phyloP scores from a whole-genome alignment of 92 coral and sea anemone species.

The Heteractis magnifica region DNA sequence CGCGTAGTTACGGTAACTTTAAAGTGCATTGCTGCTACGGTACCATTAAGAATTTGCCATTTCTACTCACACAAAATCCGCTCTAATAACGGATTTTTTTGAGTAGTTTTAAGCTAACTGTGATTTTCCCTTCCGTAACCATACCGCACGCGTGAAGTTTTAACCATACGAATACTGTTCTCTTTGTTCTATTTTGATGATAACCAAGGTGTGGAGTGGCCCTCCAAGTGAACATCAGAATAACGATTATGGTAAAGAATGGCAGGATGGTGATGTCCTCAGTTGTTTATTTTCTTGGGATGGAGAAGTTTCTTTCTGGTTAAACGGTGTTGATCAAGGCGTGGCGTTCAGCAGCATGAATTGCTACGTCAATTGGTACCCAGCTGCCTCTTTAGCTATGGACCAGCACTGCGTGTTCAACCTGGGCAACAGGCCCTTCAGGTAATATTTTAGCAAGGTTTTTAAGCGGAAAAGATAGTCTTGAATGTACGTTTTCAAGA shows the following conservation, averaged over 20 bases:
- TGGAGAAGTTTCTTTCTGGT: conserved; percentile 94
- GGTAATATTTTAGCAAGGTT: conserved; percentile 40
- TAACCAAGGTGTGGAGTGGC: conserved; percentile 74
- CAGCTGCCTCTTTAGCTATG: conserved; percentile 95
- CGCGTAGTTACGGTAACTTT: no score
- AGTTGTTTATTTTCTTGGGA: conserved; percentile 94
- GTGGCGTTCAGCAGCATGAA: conserved; percentile 81
- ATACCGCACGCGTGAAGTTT: background rate
- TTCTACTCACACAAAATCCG: no score
- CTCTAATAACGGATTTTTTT: no score
- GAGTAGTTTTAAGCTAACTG: no score
- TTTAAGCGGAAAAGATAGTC: no score
- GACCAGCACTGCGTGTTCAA: conserved; percentile 93
- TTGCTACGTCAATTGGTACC: conserved; percentile 80
- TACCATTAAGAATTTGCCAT: no score
- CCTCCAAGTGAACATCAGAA: conserved; percentile 78
- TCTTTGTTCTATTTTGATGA: background rate
- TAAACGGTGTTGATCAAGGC: conserved; percentile 85
- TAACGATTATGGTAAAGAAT: conserved; percentile 93
- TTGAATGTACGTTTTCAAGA: no score
- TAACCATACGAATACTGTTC: background rate
- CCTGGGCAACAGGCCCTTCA: conserved; percentile 85
- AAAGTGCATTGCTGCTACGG: no score
- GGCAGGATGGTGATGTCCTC: conserved; percentile 82
- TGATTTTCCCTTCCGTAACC: background rate